Evolutionary conservation across 1,140 invertebrate genomes (phyloP).

Genomic region (Samia ricini): DNA sequence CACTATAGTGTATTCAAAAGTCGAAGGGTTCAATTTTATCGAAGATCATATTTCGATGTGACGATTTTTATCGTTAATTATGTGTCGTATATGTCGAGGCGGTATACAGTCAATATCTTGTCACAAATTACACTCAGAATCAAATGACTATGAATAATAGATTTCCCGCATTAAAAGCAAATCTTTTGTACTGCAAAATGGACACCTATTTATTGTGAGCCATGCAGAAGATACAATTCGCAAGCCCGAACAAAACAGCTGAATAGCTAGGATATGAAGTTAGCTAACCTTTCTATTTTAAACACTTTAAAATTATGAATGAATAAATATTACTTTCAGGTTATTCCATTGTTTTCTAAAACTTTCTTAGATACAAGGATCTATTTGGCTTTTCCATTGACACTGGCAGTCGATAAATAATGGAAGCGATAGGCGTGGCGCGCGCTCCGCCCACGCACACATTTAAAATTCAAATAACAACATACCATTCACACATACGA

Average conservation of each 20-base stretch:
- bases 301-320: neutral
- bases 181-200: too few species aligned
- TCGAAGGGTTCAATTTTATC: too few species aligned
- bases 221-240: neutral
- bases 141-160: too few species aligned
- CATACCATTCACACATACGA: conserved; percentile 1
- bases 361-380: conserved; percentile 1
- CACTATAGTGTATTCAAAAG: too few species aligned
- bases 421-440: conserved; percentile 37
- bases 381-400: conserved; percentile 35
- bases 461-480: conserved; percentile 35
- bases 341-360: conserved; percentile 7
- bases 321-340: neutral
- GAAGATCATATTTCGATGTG: too few species aligned
- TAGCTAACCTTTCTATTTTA: neutral
- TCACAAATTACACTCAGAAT: too few species aligned
- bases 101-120: too few species aligned
- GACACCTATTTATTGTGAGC: too few species aligned
- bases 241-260: neutral
- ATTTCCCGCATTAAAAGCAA: too few species aligned
- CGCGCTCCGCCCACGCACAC: conserved; percentile 50
- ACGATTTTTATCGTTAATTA: too few species aligned
- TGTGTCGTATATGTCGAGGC: too few species aligned
- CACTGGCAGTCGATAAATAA: conserved; percentile 33
- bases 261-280: too few species aligned